Percentiles rank a stretch among this genome's conserved stretches.
Evolutionary conservation across 2,888 invertebrate species (phyloP).

Genomic region (Nowickia ferox): DNA sequence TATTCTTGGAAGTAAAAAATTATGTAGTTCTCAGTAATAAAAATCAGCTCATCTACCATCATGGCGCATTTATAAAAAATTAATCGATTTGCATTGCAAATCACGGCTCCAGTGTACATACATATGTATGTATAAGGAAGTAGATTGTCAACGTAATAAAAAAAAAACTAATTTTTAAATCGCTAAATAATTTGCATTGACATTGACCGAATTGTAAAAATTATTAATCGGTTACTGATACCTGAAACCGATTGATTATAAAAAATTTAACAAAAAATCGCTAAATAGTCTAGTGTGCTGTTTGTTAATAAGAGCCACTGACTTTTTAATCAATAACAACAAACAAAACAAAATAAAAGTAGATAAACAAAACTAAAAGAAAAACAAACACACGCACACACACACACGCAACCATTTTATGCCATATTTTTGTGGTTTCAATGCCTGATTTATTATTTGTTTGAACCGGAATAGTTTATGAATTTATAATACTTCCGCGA

Average conservation of each 20-base stretch:
- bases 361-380: slow-evolving; percentile 5
- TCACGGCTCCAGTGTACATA: neutral
- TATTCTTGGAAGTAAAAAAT: no score
- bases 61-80: no score
- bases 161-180: slow-evolving; percentile 10
- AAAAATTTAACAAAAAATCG: neutral
- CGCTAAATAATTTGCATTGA: slow-evolving; percentile 18
- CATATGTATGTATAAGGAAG: no score
- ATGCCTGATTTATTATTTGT: slow-evolving; percentile 35
- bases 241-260: slow-evolving; percentile 40
- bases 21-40: no score
- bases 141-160: neutral
- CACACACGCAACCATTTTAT: slow-evolving; percentile 11
- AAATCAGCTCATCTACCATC: no score
- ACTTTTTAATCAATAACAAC: slow-evolving; percentile 41
- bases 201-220: slow-evolving; percentile 49
- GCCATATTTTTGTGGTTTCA: slow-evolving; percentile 32
- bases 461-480: slow-evolving; percentile 70
- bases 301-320: slow-evolving; percentile 30
- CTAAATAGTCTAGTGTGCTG: slow-evolving; percentile 28
- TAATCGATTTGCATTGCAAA: no score
- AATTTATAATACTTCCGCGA: slow-evolving; percentile 68
- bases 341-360: slow-evolving; percentile 3
- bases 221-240: slow-evolving; percentile 21
- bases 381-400: neutral